These are phyloP conservation scores for Phanerotoma sp. DNA, from an alignment of 2,888 invertebrate genomes.

Conservation along the genomic window DNA sequence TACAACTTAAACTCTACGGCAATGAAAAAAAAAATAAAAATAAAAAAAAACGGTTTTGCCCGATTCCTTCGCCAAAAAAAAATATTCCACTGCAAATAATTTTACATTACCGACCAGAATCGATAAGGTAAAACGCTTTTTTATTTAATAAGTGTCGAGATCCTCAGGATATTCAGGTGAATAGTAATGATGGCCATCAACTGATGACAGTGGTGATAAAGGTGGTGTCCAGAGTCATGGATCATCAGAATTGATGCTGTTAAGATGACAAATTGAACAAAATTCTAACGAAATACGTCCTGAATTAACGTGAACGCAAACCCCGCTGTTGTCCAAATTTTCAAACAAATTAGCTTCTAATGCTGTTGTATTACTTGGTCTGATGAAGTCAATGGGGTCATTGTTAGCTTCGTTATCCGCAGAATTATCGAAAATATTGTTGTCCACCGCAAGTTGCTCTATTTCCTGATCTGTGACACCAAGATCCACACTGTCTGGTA, in stretches of 20 bases:
- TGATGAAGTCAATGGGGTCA: constrained; percentile 3
- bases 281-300: constrained; percentile 63
- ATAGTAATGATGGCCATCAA: too few relatives aligned
- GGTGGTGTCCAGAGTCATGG: background rate
- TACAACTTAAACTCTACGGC: background rate
- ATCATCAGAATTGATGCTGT: constrained; percentile 41
- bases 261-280: constrained; percentile 62
- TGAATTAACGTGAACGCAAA: constrained; percentile 63
- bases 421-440: constrained; percentile 15
- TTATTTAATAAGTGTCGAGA: too few relatives aligned
- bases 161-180: too few relatives aligned
- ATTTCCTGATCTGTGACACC: constrained; percentile 12
- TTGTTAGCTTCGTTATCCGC: background rate
- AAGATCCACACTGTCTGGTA: background rate
- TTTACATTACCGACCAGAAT: constrained; percentile 28
- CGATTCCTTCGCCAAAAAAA: too few relatives aligned
- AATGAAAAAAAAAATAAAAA: background rate
- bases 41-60: too few relatives aligned
- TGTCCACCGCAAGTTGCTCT: constrained; percentile 24
- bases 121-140: background rate
- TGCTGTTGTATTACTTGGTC: background rate
- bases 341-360: constrained; percentile 34
- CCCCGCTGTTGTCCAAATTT: constrained; percentile 57
- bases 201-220: constrained; percentile 4
- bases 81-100: background rate